Evolutionary conservation across 2,888 invertebrate species (phyloP).

Genomic region (Odontothrips loti): DNA sequence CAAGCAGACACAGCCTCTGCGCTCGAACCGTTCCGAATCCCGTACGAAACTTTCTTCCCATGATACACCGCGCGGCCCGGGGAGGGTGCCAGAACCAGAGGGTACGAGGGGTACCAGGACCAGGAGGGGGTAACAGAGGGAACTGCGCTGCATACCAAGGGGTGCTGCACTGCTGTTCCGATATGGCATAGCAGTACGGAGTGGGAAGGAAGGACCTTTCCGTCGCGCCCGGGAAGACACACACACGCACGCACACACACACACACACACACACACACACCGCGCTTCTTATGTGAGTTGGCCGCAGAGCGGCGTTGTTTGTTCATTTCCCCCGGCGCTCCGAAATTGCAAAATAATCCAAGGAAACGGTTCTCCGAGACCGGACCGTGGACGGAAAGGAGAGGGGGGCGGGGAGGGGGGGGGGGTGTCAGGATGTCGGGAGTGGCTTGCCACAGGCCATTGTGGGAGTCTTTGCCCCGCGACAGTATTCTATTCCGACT

Average conservation of each 20-base stretch:
- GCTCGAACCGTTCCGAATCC: neutral
- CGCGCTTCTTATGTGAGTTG: no score
- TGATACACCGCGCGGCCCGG: neutral
- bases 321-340: slow-evolving; percentile 18
- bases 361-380: slow-evolving; percentile 8
- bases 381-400: neutral
- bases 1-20: neutral
- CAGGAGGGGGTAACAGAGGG: neutral
- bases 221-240: no score
- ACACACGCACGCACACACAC: no score
- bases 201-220: no score
- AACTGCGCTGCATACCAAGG: neutral
- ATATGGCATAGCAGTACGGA: no score
- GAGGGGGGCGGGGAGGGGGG: neutral
- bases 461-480: no score
- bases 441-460: no score
- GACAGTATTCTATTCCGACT: no score
- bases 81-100: neutral
- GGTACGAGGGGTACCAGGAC: neutral
- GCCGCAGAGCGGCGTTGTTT: neutral
- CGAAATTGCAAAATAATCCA: slow-evolving; percentile 24
- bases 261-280: no score
- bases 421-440: neutral
- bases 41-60: no score
- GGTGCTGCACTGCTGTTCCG: neutral